These are phyloP conservation scores for Pseudeuparius sepicola DNA, from an alignment of 2,888 invertebrate species.

Conservation along the genomic window DNA sequence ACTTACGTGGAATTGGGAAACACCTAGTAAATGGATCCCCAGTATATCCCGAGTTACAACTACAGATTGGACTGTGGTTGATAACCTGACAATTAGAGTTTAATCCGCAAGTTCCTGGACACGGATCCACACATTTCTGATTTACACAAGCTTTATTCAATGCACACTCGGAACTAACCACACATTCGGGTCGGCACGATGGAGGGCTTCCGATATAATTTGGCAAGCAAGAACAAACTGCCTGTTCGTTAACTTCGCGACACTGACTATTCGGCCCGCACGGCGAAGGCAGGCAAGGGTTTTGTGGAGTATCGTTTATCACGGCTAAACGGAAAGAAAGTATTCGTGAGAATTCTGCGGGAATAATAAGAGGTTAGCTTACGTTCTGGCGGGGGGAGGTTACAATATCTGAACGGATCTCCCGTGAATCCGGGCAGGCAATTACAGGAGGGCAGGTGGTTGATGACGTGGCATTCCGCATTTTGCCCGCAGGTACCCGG, in stretches of 20 bases:
- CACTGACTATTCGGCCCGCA: slow-evolving; percentile 69
- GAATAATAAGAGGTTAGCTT: too few relatives aligned
- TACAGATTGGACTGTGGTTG: slow-evolving; percentile 53
- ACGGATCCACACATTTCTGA: slow-evolving; percentile 64
- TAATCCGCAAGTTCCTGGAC: slow-evolving; percentile 53
- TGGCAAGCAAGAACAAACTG: slow-evolving; percentile 41
- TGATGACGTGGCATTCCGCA: slow-evolving; percentile 63
- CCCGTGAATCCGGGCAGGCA: slow-evolving; percentile 41
- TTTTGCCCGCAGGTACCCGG: slow-evolving; percentile 68
- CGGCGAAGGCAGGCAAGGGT: slow-evolving; percentile 60
- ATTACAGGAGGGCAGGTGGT: slow-evolving; percentile 59
- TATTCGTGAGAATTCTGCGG: too few relatives aligned
- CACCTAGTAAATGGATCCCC: slow-evolving; percentile 67
- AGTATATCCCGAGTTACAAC: slow-evolving; percentile 49
- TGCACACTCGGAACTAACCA: slow-evolving; percentile 69
- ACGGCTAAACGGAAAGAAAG: slow-evolving; percentile 38
- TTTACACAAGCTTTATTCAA: slow-evolving; percentile 58
- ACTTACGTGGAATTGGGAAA: slow-evolving; percentile 42
- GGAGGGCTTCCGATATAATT: slow-evolving; percentile 48
- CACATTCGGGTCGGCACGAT: slow-evolving; percentile 66
- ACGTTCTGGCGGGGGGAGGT: slow-evolving; percentile 17
- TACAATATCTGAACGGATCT: slow-evolving; percentile 31
- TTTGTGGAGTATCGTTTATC: slow-evolving; percentile 28
- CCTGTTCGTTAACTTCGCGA: slow-evolving; percentile 43
- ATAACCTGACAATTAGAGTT: slow-evolving; percentile 43